These are phyloP conservation scores for Ictalurus punctatus DNA, from an alignment of 2,113 vertebrate species.

Conservation along the genomic window DNA sequence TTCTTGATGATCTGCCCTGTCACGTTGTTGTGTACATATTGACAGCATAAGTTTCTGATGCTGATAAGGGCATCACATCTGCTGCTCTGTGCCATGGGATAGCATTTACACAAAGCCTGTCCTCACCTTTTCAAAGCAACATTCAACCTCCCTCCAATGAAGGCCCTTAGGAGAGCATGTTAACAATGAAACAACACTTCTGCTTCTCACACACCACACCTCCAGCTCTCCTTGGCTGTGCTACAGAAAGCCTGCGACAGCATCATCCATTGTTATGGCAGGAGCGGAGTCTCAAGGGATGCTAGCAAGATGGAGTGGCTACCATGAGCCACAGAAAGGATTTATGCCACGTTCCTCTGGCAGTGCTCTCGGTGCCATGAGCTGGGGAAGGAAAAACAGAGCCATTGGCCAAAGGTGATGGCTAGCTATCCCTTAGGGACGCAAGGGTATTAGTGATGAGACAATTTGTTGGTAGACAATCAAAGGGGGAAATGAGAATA, in stretches of 20 bases:
- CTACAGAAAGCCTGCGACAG: conserved; percentile 36
- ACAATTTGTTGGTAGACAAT: not conserved
- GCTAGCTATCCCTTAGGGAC: conserved; percentile 14
- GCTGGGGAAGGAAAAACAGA: conserved; percentile 21
- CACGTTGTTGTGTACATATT: not conserved
- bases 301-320: conserved; percentile 39
- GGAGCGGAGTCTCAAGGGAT: conserved; percentile 37
- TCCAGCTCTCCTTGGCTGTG: conserved; percentile 31
- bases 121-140: conserved; percentile 17
- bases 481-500: not conserved
- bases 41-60: not conserved
- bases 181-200: conserved; percentile 40
- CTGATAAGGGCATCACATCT: conserved; percentile 1
- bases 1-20: not conserved
- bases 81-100: conserved; percentile 1
- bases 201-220: conserved; percentile 22
- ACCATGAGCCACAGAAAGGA: conserved; percentile 42
- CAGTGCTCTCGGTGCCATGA: not conserved
- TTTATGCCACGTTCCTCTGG: conserved; percentile 34
- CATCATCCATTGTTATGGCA: conserved; percentile 49
- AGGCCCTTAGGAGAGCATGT: conserved; percentile 27
- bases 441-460: conserved; percentile 6
- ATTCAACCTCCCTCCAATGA: conserved; percentile 19
- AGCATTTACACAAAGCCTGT: conserved; percentile 26
- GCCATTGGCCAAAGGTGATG: conserved; percentile 17